These are phyloP conservation scores for Helarctos malayanus DNA, from an alignment of 2,797 vertebrate genomes.

Conservation along the genomic window DNA sequence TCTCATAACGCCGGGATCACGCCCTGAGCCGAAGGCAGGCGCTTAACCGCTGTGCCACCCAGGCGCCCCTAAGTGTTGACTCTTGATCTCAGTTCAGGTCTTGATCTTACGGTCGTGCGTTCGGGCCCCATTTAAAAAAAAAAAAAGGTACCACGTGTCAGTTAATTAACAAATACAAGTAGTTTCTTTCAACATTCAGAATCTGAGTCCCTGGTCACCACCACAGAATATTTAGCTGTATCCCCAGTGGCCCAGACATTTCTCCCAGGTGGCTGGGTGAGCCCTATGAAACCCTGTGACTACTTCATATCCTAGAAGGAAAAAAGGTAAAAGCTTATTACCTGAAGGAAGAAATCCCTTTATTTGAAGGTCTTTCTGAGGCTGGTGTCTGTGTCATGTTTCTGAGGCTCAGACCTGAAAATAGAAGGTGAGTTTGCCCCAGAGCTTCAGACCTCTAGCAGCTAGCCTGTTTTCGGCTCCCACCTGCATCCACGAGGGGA, in stretches of 20 bases:
- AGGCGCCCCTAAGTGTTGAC: too few relatives aligned
- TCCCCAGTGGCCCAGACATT: background rate
- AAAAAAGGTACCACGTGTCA: background rate
- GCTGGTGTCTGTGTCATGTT: background rate
- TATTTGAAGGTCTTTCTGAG: slow-evolving; percentile 28
- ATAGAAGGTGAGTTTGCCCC: background rate
- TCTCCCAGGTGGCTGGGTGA: background rate
- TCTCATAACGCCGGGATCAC: too few relatives aligned
- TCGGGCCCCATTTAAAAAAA: too few relatives aligned
- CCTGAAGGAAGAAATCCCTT: background rate
- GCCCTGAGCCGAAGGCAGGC: too few relatives aligned
- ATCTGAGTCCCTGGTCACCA: background rate
- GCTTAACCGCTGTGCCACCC: too few relatives aligned
- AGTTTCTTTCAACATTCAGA: background rate
- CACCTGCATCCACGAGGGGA: background rate
- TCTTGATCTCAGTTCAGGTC: too few relatives aligned
- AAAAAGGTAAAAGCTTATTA: background rate
- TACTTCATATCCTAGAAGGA: background rate
- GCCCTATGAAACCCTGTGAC: background rate
- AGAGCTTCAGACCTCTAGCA: background rate
- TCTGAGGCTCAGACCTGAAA: background rate
- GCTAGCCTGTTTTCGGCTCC: background rate
- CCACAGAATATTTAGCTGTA: background rate
- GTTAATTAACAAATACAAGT: background rate
- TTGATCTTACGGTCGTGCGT: too few relatives aligned